Evolutionary conservation across 2,113 vertebrate genomes (phyloP).

Genomic region (Bagarius yarrelli): DNA sequence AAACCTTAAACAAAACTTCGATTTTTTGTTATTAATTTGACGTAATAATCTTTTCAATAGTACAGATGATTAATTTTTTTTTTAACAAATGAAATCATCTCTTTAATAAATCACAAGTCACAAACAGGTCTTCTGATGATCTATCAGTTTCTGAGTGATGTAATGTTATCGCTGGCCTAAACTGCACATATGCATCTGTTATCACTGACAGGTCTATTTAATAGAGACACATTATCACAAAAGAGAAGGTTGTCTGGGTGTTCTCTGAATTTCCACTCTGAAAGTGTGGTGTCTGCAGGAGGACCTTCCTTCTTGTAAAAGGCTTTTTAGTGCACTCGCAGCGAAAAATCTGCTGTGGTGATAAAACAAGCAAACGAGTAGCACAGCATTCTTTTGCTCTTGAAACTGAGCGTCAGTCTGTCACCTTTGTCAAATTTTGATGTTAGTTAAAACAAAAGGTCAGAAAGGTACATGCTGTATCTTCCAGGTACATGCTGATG

Average conservation of each 20-base stretch:
- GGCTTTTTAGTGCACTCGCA: background rate
- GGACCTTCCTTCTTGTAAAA: background rate
- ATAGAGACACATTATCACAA: background rate
- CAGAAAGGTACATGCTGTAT: too few relatives aligned
- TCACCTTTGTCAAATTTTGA: too few relatives aligned
- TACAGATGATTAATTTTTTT: too few relatives aligned
- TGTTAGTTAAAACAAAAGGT: too few relatives aligned
- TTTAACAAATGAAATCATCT: too few relatives aligned
- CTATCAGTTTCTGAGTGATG: too few relatives aligned
- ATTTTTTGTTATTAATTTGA: too few relatives aligned
- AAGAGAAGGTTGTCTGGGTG: background rate
- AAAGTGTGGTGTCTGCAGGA: background rate
- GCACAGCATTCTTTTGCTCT: background rate
- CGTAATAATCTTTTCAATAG: too few relatives aligned
- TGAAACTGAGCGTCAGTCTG: background rate
- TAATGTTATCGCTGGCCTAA: background rate
- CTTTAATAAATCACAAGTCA: too few relatives aligned
- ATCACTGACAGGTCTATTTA: background rate
- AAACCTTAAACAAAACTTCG: too few relatives aligned
- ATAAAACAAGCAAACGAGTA: background rate
- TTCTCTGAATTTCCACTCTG: background rate
- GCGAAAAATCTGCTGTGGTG: background rate
- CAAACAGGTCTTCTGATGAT: too few relatives aligned
- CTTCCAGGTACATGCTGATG: too few relatives aligned
- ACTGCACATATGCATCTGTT: background rate